Percentiles rank a stretch among this genome's conserved stretches.
phyloP scores from a whole-genome alignment of 2,797 vertebrate species.

The Enteromius treurensis region DNA sequence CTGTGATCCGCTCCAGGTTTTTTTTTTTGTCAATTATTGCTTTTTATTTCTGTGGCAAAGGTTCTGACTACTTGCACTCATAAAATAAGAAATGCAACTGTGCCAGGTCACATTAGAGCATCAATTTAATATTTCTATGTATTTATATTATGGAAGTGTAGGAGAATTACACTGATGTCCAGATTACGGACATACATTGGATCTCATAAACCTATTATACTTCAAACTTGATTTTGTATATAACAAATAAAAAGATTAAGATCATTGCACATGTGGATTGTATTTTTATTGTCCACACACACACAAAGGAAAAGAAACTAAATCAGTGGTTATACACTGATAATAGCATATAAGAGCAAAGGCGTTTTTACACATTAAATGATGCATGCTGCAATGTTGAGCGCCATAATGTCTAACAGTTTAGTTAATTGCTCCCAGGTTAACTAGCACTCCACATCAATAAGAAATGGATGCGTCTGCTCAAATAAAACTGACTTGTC shows the following conservation, averaged over 20 bases:
- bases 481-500: not conserved
- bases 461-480: not conserved
- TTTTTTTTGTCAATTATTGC: conserved; percentile 2
- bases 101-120: not conserved
- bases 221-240: conserved; percentile 60
- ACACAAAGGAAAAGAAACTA: too few species aligned
- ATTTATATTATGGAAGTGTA: not conserved
- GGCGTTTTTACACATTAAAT: not conserved
- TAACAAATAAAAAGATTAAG: conserved; percentile 3
- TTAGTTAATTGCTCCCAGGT: not conserved
- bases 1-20: conserved; percentile 15
- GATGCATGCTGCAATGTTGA: not conserved
- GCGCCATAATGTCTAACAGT: not conserved
- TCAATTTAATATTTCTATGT: conserved; percentile 48
- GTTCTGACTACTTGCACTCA: conserved; percentile 9
- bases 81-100: not conserved
- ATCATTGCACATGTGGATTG: not conserved
- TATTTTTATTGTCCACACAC: not conserved
- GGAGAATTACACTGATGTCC: not conserved
- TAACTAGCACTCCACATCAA: not conserved
- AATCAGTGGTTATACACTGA: too few species aligned
- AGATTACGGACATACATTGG: conserved; percentile 57
- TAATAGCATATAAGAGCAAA: not conserved
- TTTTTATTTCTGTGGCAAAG: conserved; percentile 7
- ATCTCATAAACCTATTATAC: conserved; percentile 54